These are phyloP conservation scores for Luffia ferchaultella DNA, from an alignment of 2,888 invertebrate species.

Conservation along the genomic window DNA sequence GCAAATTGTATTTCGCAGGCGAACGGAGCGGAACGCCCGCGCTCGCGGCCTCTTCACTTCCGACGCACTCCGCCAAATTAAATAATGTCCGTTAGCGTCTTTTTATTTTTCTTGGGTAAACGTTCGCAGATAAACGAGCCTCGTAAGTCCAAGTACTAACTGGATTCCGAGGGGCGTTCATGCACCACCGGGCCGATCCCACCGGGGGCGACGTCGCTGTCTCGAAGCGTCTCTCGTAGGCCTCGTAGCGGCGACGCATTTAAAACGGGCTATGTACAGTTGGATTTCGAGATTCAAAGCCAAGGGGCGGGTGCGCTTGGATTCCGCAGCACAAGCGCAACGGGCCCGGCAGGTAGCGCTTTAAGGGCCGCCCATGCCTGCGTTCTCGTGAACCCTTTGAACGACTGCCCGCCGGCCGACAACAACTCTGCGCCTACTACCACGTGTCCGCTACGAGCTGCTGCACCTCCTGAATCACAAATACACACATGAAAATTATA, in stretches of 20 bases:
- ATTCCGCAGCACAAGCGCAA: conserved; percentile 66
- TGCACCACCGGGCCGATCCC: conserved; percentile 23
- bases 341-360: conserved; percentile 85
- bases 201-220: conserved; percentile 4
- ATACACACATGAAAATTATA: too few relatives aligned
- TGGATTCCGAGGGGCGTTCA: conserved; percentile 19
- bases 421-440: conserved; percentile 88
- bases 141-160: conserved; percentile 26
- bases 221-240: neutral
- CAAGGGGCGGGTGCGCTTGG: conserved; percentile 21
- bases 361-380: conserved; percentile 96
- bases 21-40: conserved; percentile 15
- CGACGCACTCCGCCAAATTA: conserved; percentile 26
- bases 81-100: conserved; percentile 27
- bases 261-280: neutral
- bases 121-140: conserved; percentile 25
- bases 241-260: neutral
- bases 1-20: conserved; percentile 23
- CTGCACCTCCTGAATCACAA: conserved; percentile 92
- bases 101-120: conserved; percentile 24
- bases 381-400: conserved; percentile 87
- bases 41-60: conserved; percentile 15
- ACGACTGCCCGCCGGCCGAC: conserved; percentile 81
- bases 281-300: neutral
- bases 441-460: conserved; percentile 85